phyloP scores from a whole-genome alignment of 2,113 vertebrate genomes.

The Caranx melampygus region DNA sequence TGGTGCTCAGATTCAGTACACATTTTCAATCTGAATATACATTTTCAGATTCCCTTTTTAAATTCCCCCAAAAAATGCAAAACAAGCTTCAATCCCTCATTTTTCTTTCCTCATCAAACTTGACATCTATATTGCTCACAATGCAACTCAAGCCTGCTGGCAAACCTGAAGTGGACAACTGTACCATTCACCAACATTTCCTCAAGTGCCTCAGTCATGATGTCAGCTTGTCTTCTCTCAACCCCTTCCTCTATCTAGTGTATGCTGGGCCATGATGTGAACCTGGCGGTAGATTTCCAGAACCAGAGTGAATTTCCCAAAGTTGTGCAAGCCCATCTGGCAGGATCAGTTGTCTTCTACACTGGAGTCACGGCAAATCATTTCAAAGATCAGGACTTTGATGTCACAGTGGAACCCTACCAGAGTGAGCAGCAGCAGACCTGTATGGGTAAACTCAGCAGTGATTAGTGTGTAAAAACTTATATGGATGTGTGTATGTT shows the following conservation, averaged over 20 bases:
- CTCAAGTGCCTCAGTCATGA: too few species aligned
- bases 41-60: too few species aligned
- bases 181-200: too few species aligned
- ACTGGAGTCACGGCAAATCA: conserved; percentile 84
- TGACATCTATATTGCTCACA: too few species aligned
- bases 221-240: background rate
- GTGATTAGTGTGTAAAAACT: background rate
- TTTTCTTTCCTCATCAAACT: too few species aligned
- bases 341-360: conserved; percentile 85
- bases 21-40: too few species aligned
- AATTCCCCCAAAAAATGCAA: too few species aligned
- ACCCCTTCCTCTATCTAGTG: conserved; percentile 42
- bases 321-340: conserved; percentile 75
- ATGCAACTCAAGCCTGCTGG: too few species aligned
- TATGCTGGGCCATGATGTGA: conserved; percentile 82
- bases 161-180: too few species aligned
- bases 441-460: background rate
- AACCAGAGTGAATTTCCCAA: conserved; percentile 74
- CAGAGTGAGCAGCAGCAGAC: conserved; percentile 54
- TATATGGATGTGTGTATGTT: conserved; percentile 16
- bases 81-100: too few species aligned
- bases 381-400: conserved; percentile 78
- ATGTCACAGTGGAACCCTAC: background rate
- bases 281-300: conserved; percentile 83
- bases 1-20: too few species aligned